Evolutionary conservation across 2,888 invertebrate species (phyloP), one percentile per base, ranked within the genome.

Genomic region (Seladonia tumulorum): DNA sequence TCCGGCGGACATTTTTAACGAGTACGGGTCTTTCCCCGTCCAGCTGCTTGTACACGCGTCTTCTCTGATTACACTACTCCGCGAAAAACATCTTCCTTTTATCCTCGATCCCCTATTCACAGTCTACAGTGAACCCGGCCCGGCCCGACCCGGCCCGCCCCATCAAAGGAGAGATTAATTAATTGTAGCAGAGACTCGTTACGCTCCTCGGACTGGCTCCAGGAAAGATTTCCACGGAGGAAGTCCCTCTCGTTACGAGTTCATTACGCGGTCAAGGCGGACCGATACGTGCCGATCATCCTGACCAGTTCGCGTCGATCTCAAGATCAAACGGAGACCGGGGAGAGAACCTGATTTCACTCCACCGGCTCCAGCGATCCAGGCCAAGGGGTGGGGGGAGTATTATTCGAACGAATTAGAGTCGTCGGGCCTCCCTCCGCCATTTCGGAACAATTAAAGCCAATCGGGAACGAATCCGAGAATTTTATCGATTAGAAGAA

Each of bases 151-250:
- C 47, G 42, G 71, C 57, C 76, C 49, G 76, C 47, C 79, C 73
- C 81, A 85, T 85, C 66, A 81, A 49, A 78, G 70, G 8, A 25
- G 39, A 53, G 72, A 80, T 80, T 89, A 89, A 89, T 89, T 89
- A 89, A 89, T 89, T 76, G 86, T 82, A 73, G 72, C 73, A 29
- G 71, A 35, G 72, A 70, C 39, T 76, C 70, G 68, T 80, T 85
- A 83, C 78, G 74, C 73, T 78, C 66, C 76, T 74, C 25, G 60
- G 66, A 78, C 76, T 70, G 45, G 75, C 77, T 25, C 39, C 35
- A 12, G 35, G 10, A 76, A 89, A 75, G 47, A 84, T 79, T 82
- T 82, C 75, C 71, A 45, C 78, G 14, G 39, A 63, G 22, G 45
- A 73, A 68, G 71, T 53, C 22, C 22, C 22, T 53, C 75, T 79